Base-by-base conservation (phyloP, 2,113 vertebrate genomes). In the Malurus alboscapulatus region DNA sequence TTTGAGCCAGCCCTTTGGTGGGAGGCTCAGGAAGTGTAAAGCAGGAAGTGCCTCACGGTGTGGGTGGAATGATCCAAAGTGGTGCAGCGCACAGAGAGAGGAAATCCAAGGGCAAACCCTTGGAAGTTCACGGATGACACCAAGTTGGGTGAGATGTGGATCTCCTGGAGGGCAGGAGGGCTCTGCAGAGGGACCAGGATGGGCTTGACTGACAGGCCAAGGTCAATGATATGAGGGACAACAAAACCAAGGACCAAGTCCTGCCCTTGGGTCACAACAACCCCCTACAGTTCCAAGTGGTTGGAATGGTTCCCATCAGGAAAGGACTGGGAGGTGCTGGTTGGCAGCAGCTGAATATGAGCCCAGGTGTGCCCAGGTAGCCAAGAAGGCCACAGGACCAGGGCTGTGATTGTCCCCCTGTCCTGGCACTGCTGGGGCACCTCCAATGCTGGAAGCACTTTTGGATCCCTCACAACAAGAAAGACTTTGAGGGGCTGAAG, bases 271-370 rank as follows among this genome's bases (percentile, higher is more conserved):
- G 29, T 32, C 34, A 57, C 36, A 44, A 22, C 8, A 30, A 50
- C 6, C 11, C 55, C 27, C 55, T 3, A 12, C 14, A 40, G 12
- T 17, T 57, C 9, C 5, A 30, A 26, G 51, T 1, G 18, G 6
- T 7, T 44, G 26, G 38, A 48, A n/a, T 66, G 14, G 4, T 32
- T 22, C 42, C 32, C 0, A 1, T 6, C 0, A 0, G 9, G 17
- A 38, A 57, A 75, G 4, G 11, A 50, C 12, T 4, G 25, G 14
- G 7, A 14, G 5, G 8, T 32, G 7, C 0, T 59, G 29, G 14
- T 24, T 1, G 0, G 27, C 7, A 40, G 25, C 3, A 0, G 12
- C 7, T 67, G 40, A 47, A 20, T 2, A 36, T 3, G 14, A 90
- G 14, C 14, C 7, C 22, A 29, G 17, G 5, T 32, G 20, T 54